Percentiles rank a stretch among this genome's conserved stretches.
Conservation (phyloP, 2,888 invertebrate species). For the Amorpha juglandis region DNA sequence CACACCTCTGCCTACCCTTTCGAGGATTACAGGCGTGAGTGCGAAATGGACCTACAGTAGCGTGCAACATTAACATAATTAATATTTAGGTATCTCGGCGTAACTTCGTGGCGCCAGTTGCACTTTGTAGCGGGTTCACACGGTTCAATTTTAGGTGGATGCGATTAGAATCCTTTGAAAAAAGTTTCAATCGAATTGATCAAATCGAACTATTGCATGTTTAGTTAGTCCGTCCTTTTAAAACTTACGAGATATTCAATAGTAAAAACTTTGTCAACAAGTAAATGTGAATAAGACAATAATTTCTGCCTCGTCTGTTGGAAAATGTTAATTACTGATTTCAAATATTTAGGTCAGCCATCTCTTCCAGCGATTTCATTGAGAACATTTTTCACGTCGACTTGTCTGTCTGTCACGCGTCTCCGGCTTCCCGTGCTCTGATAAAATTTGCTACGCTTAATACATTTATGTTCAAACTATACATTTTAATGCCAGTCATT, state of each 20-base stretch:
- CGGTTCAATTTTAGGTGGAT: no score
- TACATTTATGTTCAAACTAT: conserved; percentile 24
- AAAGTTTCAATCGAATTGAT: no score
- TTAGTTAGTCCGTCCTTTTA: no score
- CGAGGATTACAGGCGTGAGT: no score
- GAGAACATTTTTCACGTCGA: conserved; percentile 59
- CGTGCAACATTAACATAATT: no score
- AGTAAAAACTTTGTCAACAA: not conserved
- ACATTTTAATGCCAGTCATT: conserved; percentile 7
- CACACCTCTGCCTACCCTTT: no score
- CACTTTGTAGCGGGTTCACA: no score
- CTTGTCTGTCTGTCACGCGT: conserved; percentile 53
- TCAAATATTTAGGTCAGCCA: conserved; percentile 28
- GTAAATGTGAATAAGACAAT: not conserved
- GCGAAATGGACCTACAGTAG: no score
- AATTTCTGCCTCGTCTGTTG: not conserved
- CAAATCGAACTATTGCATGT: not conserved
- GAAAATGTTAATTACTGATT: conserved; percentile 22
- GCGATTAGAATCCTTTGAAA: no score
- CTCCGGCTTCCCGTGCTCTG: conserved; percentile 51
- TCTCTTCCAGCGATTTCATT: conserved; percentile 45
- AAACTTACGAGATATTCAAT: no score
- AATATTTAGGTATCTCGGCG: no score
- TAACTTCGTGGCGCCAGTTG: no score
- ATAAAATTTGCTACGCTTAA: conserved; percentile 56